Conservation (phyloP, 1,140 invertebrate genomes). For the Whitmania pigra region DNA sequence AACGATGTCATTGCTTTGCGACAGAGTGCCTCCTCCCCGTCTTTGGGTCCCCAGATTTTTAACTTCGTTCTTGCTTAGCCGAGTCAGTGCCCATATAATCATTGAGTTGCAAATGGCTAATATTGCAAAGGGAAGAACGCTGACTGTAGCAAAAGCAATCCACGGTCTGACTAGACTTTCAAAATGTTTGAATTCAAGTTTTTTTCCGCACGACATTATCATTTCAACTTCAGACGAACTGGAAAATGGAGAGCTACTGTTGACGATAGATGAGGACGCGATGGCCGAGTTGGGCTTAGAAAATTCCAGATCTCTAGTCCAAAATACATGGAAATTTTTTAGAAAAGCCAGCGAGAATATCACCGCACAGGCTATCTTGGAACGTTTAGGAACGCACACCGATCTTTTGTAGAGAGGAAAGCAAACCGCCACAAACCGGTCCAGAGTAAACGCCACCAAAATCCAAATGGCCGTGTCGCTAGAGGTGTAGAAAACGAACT, state of each 20-base stretch:
- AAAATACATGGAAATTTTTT: constrained; percentile 24
- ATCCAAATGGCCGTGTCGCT: constrained; percentile 27
- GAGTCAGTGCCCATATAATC: constrained; percentile 20
- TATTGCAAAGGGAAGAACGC: constrained; percentile 16
- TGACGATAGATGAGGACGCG: neutral
- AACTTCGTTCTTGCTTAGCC: neutral
- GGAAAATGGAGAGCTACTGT: neutral
- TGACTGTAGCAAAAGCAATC: constrained; percentile 25
- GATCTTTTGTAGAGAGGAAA: constrained; percentile 25
- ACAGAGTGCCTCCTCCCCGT: too few species aligned
- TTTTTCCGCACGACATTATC: neutral
- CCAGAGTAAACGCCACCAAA: constrained; percentile 27
- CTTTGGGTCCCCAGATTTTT: neutral
- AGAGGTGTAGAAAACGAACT: constrained; percentile 24
- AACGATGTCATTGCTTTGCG: too few species aligned
- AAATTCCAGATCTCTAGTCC: constrained; percentile 16
- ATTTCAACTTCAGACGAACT: neutral
- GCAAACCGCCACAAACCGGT: constrained; percentile 27
- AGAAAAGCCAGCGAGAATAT: constrained; percentile 10
- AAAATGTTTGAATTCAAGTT: constrained; percentile 20
- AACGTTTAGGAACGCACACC: constrained; percentile 11
- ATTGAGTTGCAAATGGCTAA: constrained; percentile 23
- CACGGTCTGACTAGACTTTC: constrained; percentile 23
- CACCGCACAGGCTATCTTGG: constrained; percentile 16
- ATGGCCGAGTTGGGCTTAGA: neutral